Evolutionary conservation across 2,797 vertebrate genomes (phyloP), one percentile per base, ranked within the genome.

Genomic region (Avahi laniger): DNA sequence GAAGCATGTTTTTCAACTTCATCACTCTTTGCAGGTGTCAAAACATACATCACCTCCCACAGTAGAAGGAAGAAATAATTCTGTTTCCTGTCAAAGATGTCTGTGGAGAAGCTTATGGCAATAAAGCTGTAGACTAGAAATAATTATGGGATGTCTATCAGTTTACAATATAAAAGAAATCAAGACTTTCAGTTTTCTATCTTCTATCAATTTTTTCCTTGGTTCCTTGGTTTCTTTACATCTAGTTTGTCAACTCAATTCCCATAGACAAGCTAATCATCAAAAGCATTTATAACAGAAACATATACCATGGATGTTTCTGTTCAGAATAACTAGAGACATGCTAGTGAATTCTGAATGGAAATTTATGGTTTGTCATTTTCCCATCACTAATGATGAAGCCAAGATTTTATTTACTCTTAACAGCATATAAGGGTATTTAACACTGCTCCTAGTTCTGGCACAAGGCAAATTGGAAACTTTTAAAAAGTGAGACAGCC

Each of bases 91-190:
- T 97, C 41, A 96, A 93, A 93, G 52, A 46, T 76, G 12, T 83
- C 28, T 38, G 67, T 48, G 79, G 26, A 41, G 38, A 93, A 90
- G 11, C 10, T 82, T 96, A 48, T 5, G 72, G 73, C 67, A 97
- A 94, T 91, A 95, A 92, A 91, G 30, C 48, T 67, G 38, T 59
- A 75, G n/a, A 80, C 35, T 30, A 92, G 48, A 96, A 90, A 90
- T 89, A 93, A 97, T 95, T 96, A 94, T 85, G 81, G 63, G 96
- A 90, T 87, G n/a, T 81, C 41, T 90, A 89, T 96, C 72, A 82
- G 46, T 91, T 89, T 96, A 15, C 72, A 78, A 93, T 94, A 91
- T 83, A 54, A 91, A 86, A 80, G 22, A 93, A 93, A 57, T 50
- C 35, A 86, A 92, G 38, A 22, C 50, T 76, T 93, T 52, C 8